Evolutionary conservation across 2,113 vertebrate genomes (phyloP).

Genomic region (Microcebus ravelobensis): DNA sequence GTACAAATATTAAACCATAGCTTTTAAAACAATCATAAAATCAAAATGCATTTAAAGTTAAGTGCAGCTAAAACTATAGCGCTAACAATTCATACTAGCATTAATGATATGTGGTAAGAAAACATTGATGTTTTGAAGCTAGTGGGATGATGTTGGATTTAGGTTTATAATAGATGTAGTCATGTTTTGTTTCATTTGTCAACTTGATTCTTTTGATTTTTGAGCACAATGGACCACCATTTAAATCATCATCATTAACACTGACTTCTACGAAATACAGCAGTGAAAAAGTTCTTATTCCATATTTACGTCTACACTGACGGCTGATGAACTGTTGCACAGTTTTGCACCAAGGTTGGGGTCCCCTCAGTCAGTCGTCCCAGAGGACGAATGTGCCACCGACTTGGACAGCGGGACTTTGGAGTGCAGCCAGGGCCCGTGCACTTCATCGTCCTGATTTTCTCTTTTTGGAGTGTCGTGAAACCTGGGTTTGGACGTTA

Average conservation of each 20-base stretch:
- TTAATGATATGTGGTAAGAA: background rate
- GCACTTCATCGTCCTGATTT: no score
- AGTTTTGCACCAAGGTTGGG: background rate
- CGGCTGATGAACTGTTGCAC: background rate
- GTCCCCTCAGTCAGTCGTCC: background rate
- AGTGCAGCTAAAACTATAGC: background rate
- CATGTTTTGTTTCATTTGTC: background rate
- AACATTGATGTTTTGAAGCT: background rate
- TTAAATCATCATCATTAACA: background rate
- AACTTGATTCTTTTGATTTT: background rate
- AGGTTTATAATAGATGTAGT: background rate
- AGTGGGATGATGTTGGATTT: no score
- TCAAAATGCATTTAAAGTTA: background rate
- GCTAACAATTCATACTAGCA: background rate
- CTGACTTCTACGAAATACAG: background rate
- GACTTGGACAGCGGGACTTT: background rate
- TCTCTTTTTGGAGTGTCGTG: background rate
- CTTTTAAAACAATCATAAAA: background rate
- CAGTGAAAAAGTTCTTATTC: background rate
- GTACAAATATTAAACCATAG: background rate
- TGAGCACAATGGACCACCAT: fast-evolving
- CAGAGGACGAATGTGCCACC: background rate
- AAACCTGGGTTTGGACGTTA: background rate
- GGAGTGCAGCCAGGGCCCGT: background rate
- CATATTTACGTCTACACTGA: fast-evolving